A percentile compares a stretch with the other conserved stretches of the same genome.
These are phyloP conservation scores for Cebus imitator DNA, from an alignment of 2,113 vertebrate genomes.

Conservation along the genomic window DNA sequence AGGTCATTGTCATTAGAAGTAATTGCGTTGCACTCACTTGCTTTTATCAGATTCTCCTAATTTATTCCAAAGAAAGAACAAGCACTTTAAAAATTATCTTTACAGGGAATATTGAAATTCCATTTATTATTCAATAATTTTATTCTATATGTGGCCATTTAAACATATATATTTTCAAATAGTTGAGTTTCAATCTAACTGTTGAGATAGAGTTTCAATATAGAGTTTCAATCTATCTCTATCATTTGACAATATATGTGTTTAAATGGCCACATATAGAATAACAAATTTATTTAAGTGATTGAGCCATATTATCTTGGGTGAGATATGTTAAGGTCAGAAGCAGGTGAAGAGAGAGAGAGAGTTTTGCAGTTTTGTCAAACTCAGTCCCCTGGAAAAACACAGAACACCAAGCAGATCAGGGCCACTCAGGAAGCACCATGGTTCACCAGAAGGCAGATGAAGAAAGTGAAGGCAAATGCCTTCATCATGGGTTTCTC, in stretches of 20 bases:
- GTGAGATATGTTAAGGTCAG: not conserved
- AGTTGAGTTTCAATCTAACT: not conserved
- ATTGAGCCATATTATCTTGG: not conserved
- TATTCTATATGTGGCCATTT: not conserved
- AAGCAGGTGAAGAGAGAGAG: not conserved
- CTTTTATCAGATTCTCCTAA: not conserved
- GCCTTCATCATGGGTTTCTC: not conserved
- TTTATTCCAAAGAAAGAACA: not conserved
- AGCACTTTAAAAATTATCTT: not conserved
- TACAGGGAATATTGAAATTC: not conserved
- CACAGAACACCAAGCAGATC: fast-evolving
- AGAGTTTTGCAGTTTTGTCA: not conserved
- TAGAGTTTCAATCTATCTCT: not conserved
- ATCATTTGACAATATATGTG: not conserved
- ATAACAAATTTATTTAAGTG: not conserved
- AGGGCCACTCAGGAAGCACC: not conserved
- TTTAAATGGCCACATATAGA: not conserved
- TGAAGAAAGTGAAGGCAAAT: not conserved
- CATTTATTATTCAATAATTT: conserved; percentile 1
- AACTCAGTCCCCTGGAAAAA: not conserved
- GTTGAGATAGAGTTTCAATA: too few species aligned
- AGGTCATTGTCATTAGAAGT: not conserved
- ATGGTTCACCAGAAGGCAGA: not conserved
- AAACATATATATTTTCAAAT: not conserved
- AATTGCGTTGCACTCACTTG: not conserved